Conservation (phyloP, 2,113 vertebrate genomes). For the Caranx ignobilis region DNA sequence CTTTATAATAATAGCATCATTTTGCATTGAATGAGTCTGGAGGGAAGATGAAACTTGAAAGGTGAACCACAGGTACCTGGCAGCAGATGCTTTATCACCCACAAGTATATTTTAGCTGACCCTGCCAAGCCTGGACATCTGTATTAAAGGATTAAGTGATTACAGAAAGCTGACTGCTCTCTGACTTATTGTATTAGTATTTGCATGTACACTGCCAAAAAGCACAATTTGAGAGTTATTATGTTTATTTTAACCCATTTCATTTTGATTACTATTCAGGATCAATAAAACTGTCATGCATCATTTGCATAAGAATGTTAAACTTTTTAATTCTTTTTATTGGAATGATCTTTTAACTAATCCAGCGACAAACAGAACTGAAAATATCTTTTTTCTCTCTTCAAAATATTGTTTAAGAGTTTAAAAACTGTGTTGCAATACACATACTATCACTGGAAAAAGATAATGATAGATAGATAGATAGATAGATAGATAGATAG, state of each 20-base stretch:
- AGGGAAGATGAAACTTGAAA: slow-evolving; percentile 23
- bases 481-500: no score
- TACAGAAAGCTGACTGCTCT: slow-evolving; percentile 15
- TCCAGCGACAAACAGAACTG: background rate
- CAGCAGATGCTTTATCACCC: background rate
- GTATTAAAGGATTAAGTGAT: slow-evolving; percentile 34
- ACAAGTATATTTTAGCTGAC: background rate
- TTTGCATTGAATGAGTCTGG: background rate
- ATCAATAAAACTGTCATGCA: background rate
- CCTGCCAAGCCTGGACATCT: background rate
- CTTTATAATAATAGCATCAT: background rate
- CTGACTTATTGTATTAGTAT: background rate
- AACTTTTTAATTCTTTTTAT: background rate
- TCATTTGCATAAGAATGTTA: background rate
- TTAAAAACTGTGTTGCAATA: background rate
- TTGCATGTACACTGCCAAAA: background rate
- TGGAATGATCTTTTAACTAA: background rate
- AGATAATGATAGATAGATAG: no score
- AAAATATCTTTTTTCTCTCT: background rate
- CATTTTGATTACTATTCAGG: background rate
- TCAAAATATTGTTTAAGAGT: background rate
- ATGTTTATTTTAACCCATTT: background rate
- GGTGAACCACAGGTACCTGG: slow-evolving; percentile 4
- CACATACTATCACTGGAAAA: no score
- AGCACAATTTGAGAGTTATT: background rate